Conservation (phyloP, 2,113 vertebrate species). For the Monopterus albus region DNA sequence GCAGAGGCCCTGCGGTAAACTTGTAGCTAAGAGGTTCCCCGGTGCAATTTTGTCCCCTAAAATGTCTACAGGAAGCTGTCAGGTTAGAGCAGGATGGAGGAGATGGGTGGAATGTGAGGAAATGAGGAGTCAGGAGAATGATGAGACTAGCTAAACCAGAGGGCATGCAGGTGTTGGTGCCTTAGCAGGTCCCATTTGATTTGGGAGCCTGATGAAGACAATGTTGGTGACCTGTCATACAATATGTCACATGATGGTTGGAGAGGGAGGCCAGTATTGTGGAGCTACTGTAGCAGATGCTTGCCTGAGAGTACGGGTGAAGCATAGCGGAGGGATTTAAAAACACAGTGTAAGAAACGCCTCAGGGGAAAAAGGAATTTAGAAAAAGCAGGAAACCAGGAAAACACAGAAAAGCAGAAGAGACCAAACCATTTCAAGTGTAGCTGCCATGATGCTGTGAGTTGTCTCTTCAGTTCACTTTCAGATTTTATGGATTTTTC, state of each 20-base stretch:
- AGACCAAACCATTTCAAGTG: not conserved
- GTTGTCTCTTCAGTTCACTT: not conserved
- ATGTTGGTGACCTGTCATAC: constrained; percentile 56
- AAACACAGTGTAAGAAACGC: constrained; percentile 32
- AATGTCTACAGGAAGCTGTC: constrained; percentile 46
- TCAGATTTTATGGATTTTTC: not conserved
- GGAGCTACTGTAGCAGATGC: constrained; percentile 19
- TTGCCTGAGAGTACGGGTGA: constrained; percentile 19
- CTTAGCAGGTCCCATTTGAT: constrained; percentile 38
- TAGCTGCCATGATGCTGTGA: not conserved
- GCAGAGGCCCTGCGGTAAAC: not conserved
- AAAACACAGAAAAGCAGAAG: constrained; percentile 2
- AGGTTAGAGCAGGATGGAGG: constrained; percentile 35
- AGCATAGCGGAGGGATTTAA: constrained; percentile 35
- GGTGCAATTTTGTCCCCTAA: constrained; percentile 47
- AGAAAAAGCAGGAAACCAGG: constrained; percentile 7
- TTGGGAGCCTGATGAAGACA: constrained; percentile 55
- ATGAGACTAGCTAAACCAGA: constrained; percentile 43
- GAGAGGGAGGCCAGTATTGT: not conserved
- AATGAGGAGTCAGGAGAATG: constrained; percentile 42
- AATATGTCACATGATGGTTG: constrained; percentile 44
- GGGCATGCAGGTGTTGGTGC: constrained; percentile 42
- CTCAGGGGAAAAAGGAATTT: constrained; percentile 28
- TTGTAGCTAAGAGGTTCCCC: constrained; percentile 29
- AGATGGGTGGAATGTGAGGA: not conserved